Evolutionary conservation across 1,140 invertebrate genomes (phyloP), one percentile per base, ranked within the genome.

Genomic region (Lepidotrigona ventralis): DNA sequence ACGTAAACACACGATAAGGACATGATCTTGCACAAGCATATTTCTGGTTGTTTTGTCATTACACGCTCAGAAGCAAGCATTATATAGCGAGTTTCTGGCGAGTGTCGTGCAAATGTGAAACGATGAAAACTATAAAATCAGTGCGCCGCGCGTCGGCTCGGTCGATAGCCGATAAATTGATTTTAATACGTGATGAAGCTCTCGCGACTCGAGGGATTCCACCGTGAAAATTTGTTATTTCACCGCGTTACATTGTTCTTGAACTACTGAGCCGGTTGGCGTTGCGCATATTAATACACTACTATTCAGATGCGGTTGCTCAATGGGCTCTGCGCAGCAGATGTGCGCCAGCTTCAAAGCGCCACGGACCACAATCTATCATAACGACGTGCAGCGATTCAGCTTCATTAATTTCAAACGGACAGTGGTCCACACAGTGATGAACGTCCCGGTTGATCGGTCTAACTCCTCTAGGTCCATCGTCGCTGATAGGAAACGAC

Each of bases 261-360:
- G 63, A 54, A 56, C 60, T 29, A 3, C 51, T 26, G 51, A 46
- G 39, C 6, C 72, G 26, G 72, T 39, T 19, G 23, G 51, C 54
- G 19, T 74, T 39, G 29, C 29, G 58, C 60, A 63, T 75, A 81
- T 81, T 81, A 81, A 81, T 81, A 81, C 56, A 73, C 58, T 80
- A 80, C 79, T 74, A 81, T 81, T 81, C 79, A 54, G 39, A 63
- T 9, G n/a, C 56, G 73, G n/a, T 75, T 75, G 73, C 73, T 75
- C 73, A 75, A 75, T 75, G 73, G 51, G 60, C 39, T 74, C 79
- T 81, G 79, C 71, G 58, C 53, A 64, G 58, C 79, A 81, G 79
- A 81, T 81, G 79, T 81, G 72, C n/a, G 33, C 54, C 46, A 29
- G 46, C 33, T 29, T 72, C 56, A 19, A 73, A 51, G 70, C 39